phyloP scores from a whole-genome alignment of 53 echinoderm and acorn worm genomes.

The Luidia sarsii region DNA sequence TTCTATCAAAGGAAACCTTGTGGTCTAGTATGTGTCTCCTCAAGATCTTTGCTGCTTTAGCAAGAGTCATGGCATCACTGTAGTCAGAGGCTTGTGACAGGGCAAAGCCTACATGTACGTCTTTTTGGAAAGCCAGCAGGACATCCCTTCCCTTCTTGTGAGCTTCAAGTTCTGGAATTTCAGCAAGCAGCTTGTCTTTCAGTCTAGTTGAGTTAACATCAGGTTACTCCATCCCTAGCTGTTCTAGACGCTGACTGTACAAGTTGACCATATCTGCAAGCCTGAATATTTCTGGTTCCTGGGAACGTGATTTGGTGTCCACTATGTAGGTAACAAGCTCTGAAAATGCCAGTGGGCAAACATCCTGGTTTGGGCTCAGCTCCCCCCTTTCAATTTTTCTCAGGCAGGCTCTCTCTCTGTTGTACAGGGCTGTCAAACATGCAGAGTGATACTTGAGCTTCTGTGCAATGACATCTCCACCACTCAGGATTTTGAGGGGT shows the following conservation, averaged over 20 bases:
- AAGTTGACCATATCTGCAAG: constrained; percentile 26
- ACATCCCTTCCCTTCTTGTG: constrained; percentile 59
- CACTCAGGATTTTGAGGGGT: constrained; percentile 4
- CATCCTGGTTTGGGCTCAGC: background rate
- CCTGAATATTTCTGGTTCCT: constrained; percentile 12
- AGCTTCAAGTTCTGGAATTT: constrained; percentile 38
- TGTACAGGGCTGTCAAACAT: constrained; percentile 37
- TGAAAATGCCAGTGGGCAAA: background rate
- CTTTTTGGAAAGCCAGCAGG: constrained; percentile 26
- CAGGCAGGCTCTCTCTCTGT: background rate
- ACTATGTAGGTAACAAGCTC: background rate
- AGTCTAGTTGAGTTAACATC: constrained; percentile 43
- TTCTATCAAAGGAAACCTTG: constrained; percentile 2
- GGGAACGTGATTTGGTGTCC: background rate
- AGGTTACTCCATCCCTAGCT: constrained; percentile 20
- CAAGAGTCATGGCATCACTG: constrained; percentile 40
- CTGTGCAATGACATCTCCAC: constrained; percentile 17
- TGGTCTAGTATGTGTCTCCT: constrained; percentile 29
- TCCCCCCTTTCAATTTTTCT: background rate
- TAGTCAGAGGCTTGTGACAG: constrained; percentile 22
- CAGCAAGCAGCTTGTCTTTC: constrained; percentile 39
- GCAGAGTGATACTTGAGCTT: constrained; percentile 17
- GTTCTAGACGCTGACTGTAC: constrained; percentile 42
- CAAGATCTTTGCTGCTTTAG: constrained; percentile 52
- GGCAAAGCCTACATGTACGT: constrained; percentile 21